Evolutionary conservation across 1,140 invertebrate species (phyloP), one percentile per base, ranked within the genome.

Genomic region (Physella acuta): DNA sequence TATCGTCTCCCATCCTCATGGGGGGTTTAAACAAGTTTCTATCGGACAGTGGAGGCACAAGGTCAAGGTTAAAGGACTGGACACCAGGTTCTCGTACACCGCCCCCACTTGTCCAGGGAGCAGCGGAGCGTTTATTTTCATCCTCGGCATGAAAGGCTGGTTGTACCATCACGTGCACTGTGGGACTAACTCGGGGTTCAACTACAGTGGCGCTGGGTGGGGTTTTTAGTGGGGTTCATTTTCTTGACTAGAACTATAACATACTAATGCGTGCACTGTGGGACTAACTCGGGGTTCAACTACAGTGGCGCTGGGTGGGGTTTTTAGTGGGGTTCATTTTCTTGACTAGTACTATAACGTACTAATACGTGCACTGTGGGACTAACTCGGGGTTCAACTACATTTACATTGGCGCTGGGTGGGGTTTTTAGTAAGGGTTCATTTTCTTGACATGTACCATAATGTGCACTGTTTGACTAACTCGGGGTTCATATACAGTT

Each of bases 1-100:
- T 3, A 28, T 61, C 14, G 33, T 39, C 17, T 61, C 59, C 36
- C 59, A 61, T 24, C 59, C 59, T 16, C 59, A 61, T 61, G 59
- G 59, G 17, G 36, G 59, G 5, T 36, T 36, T 2, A 61, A 61
- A 39, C 37, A 34, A 4, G 26, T 61, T 34, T 36, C 4, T 11
- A 28, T 31, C 4, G 59, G 59, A 2, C 5, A 44, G 14, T 44
- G 59, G 11, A 36, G 3, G 24, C n/a, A n/a, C 37, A 26, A 37
- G 1, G 37, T 11, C 24, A 17, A 37, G 11, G 24, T 36, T 34
- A 20, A 34, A 2, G 0, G 2, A 24, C 24, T 37, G 2, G 20
- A 11, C 3, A 31, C 34, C 3, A 36, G 1, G 1, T 61, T 36
- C 26, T 14, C 2, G 3, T 61, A 61, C 59, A 61, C n/a, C 36